These are phyloP conservation scores for Drosophila anceps DNA, from an alignment of 2,888 invertebrate species.

Conservation along the genomic window DNA sequence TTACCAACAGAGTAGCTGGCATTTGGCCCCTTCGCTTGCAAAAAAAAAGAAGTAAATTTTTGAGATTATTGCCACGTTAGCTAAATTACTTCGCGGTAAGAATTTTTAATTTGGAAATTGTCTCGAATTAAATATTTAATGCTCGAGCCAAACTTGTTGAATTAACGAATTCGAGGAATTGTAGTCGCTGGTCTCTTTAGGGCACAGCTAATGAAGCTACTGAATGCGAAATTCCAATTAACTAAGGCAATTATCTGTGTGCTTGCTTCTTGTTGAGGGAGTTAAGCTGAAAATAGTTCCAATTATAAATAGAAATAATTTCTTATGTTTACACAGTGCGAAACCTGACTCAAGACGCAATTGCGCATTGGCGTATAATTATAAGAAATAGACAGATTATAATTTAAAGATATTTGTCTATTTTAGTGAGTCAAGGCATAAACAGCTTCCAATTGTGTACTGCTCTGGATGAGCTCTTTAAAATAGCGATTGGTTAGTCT, in stretches of 20 bases:
- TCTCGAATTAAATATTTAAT: slow-evolving; percentile 37
- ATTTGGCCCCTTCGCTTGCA: slow-evolving; percentile 23
- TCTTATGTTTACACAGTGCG: neutral
- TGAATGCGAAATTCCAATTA: slow-evolving; percentile 27
- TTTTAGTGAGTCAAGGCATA: neutral
- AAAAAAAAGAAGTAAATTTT: slow-evolving; percentile 56
- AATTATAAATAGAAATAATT: neutral
- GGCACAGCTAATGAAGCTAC: slow-evolving; percentile 18
- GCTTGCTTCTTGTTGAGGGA: neutral
- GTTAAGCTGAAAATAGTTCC: neutral
- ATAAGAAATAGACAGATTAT: neutral
- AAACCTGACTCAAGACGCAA: neutral
- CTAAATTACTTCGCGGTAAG: slow-evolving; percentile 68
- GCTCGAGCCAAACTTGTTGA: slow-evolving; percentile 34
- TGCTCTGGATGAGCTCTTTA: neutral
- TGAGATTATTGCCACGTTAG: slow-evolving; percentile 75
- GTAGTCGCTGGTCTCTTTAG: neutral
- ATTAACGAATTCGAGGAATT: slow-evolving; percentile 1
- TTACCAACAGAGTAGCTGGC: slow-evolving; percentile 41
- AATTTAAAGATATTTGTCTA: neutral
- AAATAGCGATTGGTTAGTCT: neutral
- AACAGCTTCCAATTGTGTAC: no score
- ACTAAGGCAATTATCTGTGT: slow-evolving; percentile 1
- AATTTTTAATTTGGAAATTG: slow-evolving; percentile 70
- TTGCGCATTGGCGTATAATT: neutral